These are phyloP conservation scores for Rhagoletis pomonella DNA, from an alignment of 1,140 invertebrate species.

Conservation along the genomic window DNA sequence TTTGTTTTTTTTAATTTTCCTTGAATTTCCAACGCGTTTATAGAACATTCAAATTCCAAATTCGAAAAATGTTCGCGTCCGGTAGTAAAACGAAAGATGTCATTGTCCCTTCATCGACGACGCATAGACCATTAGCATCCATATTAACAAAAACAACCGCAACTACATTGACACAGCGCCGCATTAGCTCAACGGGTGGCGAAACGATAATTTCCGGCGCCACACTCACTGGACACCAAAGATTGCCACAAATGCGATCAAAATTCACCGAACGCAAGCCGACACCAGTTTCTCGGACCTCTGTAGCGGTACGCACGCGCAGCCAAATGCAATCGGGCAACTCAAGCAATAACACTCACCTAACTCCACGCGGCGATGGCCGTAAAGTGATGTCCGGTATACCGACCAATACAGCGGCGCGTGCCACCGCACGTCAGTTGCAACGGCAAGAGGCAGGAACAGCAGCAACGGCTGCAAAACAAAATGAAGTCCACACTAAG, in stretches of 20 bases:
- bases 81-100: constrained; percentile 32
- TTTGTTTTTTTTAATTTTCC: background rate
- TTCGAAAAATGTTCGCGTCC: constrained; percentile 35
- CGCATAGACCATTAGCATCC: background rate
- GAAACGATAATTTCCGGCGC: background rate
- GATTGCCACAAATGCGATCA: constrained; percentile 6
- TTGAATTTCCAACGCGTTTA: background rate
- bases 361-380: constrained; percentile 9
- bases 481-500: background rate
- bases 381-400: constrained; percentile 1
- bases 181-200: background rate
- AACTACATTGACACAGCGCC: background rate
- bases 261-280: constrained; percentile 35
- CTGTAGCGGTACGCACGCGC: background rate
- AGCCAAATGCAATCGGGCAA: background rate
- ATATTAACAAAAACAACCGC: background rate
- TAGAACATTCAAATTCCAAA: constrained; percentile 30
- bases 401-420: constrained; percentile 36
- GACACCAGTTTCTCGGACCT: background rate
- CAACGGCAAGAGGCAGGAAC: background rate
- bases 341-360: background rate
- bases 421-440: constrained; percentile 6
- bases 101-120: background rate
- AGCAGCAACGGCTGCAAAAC: background rate
- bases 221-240: background rate